Percentiles rank a stretch among this genome's conserved stretches.
Conservation (phyloP, 2,113 vertebrate species). For the Ageneiosus marmoratus region DNA sequence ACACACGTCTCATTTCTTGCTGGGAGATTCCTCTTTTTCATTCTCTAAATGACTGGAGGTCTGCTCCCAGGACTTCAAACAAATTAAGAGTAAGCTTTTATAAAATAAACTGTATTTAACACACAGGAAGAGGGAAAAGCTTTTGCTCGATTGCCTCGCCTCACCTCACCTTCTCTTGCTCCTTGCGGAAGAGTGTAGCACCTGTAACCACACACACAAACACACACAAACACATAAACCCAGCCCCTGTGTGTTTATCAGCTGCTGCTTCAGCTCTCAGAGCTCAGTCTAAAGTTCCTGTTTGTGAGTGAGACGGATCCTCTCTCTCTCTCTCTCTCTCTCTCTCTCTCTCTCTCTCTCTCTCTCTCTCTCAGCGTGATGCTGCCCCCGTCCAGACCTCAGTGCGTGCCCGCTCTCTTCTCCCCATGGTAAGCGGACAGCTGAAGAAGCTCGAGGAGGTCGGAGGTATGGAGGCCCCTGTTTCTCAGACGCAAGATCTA, state of each 20-base stretch:
- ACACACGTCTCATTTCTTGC: neutral
- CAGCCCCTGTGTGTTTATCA: conserved; percentile 40
- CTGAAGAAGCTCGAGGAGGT: conserved; percentile 61
- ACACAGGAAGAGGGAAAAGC: neutral
- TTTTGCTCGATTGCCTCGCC: neutral
- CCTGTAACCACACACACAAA: conserved; percentile 40
- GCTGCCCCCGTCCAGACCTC: conserved; percentile 85
- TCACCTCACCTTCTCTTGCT: conserved; percentile 21
- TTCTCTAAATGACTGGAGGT: neutral
- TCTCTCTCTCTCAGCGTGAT: conserved; percentile 81
- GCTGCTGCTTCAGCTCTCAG: conserved; percentile 24
- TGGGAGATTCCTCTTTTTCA: neutral
- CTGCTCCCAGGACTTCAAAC: neutral
- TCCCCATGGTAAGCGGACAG: conserved; percentile 94
- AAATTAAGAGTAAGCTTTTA: neutral
- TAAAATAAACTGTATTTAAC: neutral
- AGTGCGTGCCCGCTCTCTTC: conserved; percentile 69
- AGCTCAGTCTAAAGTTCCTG: conserved; percentile 42
- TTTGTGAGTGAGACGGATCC: conserved; percentile 23
- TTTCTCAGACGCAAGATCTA: neutral
- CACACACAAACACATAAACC: conserved; percentile 14
- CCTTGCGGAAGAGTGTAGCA: conserved; percentile 10
- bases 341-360: conserved; percentile 48
- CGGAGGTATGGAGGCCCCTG: conserved; percentile 78
- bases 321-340: conserved; percentile 46